Base-by-base conservation (phyloP, 2,113 vertebrate genomes). In the Marmota flaviventris region DNA sequence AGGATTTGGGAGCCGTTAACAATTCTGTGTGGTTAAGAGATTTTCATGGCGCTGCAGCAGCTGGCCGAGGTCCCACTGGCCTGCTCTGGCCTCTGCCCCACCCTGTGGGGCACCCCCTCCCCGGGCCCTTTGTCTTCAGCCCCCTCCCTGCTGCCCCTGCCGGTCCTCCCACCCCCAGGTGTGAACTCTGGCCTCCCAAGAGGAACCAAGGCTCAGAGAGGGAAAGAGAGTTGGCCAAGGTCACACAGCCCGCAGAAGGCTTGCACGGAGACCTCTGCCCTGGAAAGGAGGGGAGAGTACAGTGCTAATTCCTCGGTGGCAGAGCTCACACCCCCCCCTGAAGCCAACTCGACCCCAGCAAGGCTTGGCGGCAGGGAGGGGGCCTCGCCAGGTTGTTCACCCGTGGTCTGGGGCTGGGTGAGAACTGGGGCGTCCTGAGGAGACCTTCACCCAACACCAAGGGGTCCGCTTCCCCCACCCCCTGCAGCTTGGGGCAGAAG, bases 1-100 rank as follows among this genome's bases (percentile, higher is more conserved):
- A 98, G 98, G 98, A 98, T 98, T 98, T 98, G 97, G 98, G 98
- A 98, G 98, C 98, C 96, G 98, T 98, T 99, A 98, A 98, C 98
- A 98, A 98, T 98, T 97, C 98, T 86, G 96, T 97, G 98, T 98
- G 98, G 98, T 98, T 98, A 98, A 98, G 98, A 98, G 98, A 98
- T 98, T 98, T 98, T 95, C 95, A 67, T 98, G 98, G 97, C 4
- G 58, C 98, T 48, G 94, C 22, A 85, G 92, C 98, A 96, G 32
- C 96, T 97, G 97, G 17, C 53, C 83, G 1, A 0, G 37, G 96
- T 97, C 97, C 91, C 11, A 97, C 88, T 93, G 97, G 97, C 96
- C 96, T 13, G 37, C 0, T 20, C 87, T 37, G 96, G 95, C 97
- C 97, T 94, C 85, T 0, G 2, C 90, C 95, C 90, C 32, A 34